Evolutionary conservation across 2,113 vertebrate species (phyloP).

Genomic region (Lamprotornis superbus): DNA sequence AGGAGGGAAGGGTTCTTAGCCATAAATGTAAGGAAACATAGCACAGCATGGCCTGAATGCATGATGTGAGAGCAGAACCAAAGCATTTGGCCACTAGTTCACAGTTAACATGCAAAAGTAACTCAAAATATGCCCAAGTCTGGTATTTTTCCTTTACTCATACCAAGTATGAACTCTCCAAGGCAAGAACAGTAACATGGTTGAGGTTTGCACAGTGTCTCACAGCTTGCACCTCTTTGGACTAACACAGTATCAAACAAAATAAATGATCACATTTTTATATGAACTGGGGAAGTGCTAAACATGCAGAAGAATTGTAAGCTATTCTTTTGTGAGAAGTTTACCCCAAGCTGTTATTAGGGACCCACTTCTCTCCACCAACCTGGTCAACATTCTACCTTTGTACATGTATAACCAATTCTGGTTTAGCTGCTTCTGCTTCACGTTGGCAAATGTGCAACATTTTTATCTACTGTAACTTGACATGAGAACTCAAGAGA

Average conservation of each 20-base stretch:
- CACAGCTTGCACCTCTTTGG: not conserved
- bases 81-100: not conserved
- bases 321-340: not conserved
- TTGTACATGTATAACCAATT: not conserved
- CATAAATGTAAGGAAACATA: not conserved
- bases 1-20: not conserved
- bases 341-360: not conserved
- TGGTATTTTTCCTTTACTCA: not conserved
- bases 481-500: not conserved
- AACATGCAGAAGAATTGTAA: not conserved
- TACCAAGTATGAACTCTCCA: not conserved
- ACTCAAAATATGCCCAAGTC: not conserved
- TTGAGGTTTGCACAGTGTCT: not conserved
- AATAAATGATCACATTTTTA: not conserved
- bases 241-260: not conserved
- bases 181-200: not conserved
- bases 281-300: not conserved
- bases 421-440: not conserved
- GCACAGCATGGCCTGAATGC: not conserved
- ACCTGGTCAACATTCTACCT: not conserved
- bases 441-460: fast-evolving
- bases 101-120: not conserved
- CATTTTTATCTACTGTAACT: not conserved
- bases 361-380: not conserved
- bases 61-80: not conserved